phyloP scores from a whole-genome alignment of 2,797 vertebrate genomes.

The Cynodonichthys magdalenae region DNA sequence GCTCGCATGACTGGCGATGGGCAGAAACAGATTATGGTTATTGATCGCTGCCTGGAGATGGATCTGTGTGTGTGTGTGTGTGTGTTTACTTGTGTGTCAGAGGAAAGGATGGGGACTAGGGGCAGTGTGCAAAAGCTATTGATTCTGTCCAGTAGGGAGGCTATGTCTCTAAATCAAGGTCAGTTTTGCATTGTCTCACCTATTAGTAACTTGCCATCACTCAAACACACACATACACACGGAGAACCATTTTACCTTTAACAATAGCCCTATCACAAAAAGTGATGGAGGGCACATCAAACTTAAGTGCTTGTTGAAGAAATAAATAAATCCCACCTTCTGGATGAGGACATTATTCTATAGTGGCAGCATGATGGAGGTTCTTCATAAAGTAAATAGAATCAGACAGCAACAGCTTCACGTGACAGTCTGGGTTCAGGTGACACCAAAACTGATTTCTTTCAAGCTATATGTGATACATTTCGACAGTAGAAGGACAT shows the following conservation, averaged over 20 bases:
- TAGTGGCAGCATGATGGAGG: slow-evolving; percentile 48
- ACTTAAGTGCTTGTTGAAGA: slow-evolving; percentile 67
- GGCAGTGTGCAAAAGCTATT: slow-evolving; percentile 85
- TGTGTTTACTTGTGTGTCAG: slow-evolving; percentile 65
- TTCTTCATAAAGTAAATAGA: slow-evolving; percentile 40
- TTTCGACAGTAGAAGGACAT: not conserved
- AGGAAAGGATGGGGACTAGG: slow-evolving; percentile 75
- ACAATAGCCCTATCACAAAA: slow-evolving; percentile 54
- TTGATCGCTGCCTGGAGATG: slow-evolving; percentile 90
- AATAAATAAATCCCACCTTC: slow-evolving; percentile 47
- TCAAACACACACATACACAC: slow-evolving; percentile 28
- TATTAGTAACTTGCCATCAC: slow-evolving; percentile 71
- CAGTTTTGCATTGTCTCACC: slow-evolving; percentile 82
- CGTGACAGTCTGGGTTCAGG: slow-evolving; percentile 21
- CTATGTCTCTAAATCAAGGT: slow-evolving; percentile 83
- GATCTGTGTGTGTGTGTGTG: slow-evolving; percentile 72
- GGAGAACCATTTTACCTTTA: slow-evolving; percentile 46
- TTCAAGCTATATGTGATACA: slow-evolving; percentile 5
- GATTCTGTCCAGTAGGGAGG: slow-evolving; percentile 83
- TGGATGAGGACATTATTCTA: slow-evolving; percentile 56
- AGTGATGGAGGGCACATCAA: slow-evolving; percentile 57
- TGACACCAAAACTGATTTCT: slow-evolving; percentile 32
- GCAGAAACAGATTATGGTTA: slow-evolving; percentile 95
- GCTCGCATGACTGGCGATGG: slow-evolving; percentile 89
- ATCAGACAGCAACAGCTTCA: slow-evolving; percentile 36